These are phyloP conservation scores for Nemotelus pantherinus DNA, from an alignment of 2,888 invertebrate species.

Conservation along the genomic window DNA sequence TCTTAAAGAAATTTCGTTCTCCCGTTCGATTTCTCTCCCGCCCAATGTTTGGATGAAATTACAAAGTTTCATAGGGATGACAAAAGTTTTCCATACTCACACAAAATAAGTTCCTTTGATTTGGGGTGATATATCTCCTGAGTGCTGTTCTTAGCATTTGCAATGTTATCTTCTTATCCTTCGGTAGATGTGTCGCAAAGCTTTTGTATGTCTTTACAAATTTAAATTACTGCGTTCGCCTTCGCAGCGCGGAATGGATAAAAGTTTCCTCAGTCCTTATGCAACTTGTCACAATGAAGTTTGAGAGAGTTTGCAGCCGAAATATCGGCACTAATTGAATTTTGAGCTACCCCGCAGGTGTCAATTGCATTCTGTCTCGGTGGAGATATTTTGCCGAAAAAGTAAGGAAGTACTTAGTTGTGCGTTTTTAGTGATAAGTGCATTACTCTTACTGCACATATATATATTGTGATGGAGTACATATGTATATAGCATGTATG, in stretches of 20 bases:
- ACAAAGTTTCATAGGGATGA: slow-evolving; percentile 13
- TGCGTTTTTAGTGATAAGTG: too few relatives aligned
- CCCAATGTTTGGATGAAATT: background rate
- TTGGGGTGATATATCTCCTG: too few relatives aligned
- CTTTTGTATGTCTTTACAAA: background rate
- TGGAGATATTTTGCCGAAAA: too few relatives aligned
- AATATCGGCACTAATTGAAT: slow-evolving; percentile 16
- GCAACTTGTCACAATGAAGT: slow-evolving; percentile 12
- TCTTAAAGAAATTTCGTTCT: too few relatives aligned
- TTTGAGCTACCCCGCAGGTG: background rate
- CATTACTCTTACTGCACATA: too few relatives aligned
- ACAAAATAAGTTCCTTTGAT: too few relatives aligned
- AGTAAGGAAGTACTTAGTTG: too few relatives aligned
- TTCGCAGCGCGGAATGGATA: background rate
- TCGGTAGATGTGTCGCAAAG: background rate
- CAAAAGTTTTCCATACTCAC: slow-evolving; percentile 14
- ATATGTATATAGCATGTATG: too few relatives aligned
- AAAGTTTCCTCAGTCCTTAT: background rate
- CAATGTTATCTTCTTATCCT: too few relatives aligned
- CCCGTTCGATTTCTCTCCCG: too few relatives aligned
- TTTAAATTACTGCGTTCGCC: background rate
- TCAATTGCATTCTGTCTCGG: background rate
- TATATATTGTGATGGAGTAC: too few relatives aligned
- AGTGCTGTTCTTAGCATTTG: too few relatives aligned
- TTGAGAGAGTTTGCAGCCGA: background rate